Conservation (phyloP, 2,888 invertebrate species). For the Mimachlamys varia region DNA sequence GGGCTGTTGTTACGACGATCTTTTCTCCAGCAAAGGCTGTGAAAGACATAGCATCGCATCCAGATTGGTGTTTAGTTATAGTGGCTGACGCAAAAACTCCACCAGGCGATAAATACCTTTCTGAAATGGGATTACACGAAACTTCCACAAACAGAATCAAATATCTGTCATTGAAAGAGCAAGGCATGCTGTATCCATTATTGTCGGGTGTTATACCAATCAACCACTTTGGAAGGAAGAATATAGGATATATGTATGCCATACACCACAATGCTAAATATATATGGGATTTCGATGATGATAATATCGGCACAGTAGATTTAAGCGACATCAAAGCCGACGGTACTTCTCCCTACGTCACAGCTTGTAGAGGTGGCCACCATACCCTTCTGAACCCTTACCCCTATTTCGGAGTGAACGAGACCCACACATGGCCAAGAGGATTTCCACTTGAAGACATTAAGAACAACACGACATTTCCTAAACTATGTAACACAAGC, state of each 20-base stretch:
- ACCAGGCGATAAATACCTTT: not conserved
- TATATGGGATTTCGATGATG: slow-evolving; percentile 53
- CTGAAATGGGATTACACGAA: not conserved
- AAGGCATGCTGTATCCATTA: slow-evolving; percentile 34
- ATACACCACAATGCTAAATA: slow-evolving; percentile 46
- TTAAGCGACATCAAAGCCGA: not conserved
- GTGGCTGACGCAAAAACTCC: slow-evolving; percentile 40
- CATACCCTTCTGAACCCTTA: slow-evolving; percentile 48
- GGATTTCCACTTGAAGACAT: slow-evolving; percentile 47
- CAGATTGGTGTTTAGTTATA: slow-evolving; percentile 37
- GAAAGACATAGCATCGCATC: not conserved
- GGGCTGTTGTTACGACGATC: slow-evolving; percentile 42
- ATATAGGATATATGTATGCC: slow-evolving; percentile 52
- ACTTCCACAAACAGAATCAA: not conserved
- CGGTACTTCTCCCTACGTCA: not conserved
- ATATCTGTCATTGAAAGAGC: slow-evolving; percentile 39
- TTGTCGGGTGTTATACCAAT: slow-evolving; percentile 41
- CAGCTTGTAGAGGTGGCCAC: not conserved
- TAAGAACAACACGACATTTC: slow-evolving; percentile 11
- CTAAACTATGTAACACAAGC: slow-evolving; percentile 31
- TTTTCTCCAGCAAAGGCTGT: slow-evolving; percentile 37
- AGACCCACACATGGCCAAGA: slow-evolving; percentile 48
- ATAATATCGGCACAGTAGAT: slow-evolving; percentile 42
- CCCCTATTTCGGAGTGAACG: slow-evolving; percentile 44
- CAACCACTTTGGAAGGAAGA: slow-evolving; percentile 45